These are phyloP conservation scores for Adrianichthys oophorus DNA, from an alignment of 2,797 vertebrate species.

Conservation along the genomic window DNA sequence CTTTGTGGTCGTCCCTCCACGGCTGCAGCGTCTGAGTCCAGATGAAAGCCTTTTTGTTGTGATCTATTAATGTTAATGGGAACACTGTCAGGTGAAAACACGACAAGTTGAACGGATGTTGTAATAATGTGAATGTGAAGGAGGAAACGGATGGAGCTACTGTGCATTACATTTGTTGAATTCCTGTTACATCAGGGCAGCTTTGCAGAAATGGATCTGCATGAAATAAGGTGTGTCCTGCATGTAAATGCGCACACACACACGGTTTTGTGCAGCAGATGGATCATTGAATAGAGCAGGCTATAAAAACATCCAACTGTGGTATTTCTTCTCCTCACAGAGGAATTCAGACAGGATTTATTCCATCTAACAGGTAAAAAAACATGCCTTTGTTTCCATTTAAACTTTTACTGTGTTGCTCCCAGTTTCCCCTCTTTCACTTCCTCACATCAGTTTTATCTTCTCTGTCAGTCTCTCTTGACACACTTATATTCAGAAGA, in stretches of 20 bases:
- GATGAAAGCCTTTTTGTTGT: conserved; percentile 21
- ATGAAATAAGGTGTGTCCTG: not conserved
- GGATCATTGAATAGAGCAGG: conserved; percentile 19
- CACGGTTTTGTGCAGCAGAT: conserved; percentile 12
- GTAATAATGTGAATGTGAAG: conserved; percentile 36
- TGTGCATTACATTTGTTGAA: conserved; percentile 27
- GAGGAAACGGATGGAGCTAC: conserved; percentile 2
- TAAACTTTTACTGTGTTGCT: conserved; percentile 16
- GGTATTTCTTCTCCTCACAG: conserved; percentile 22
- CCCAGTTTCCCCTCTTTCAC: too few species aligned
- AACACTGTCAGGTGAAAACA: conserved; percentile 24
- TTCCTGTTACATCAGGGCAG: conserved; percentile 25
- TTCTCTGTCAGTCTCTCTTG: too few species aligned
- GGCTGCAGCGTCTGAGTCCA: conserved; percentile 1
- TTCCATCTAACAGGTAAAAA: conserved; percentile 10
- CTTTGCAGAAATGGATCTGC: conserved; percentile 16
- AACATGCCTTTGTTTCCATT: conserved; percentile 14
- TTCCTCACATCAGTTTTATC: too few species aligned
- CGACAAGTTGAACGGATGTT: conserved; percentile 13
- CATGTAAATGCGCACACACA: not conserved
- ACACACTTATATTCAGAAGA: too few species aligned
- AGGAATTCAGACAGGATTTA: conserved; percentile 20
- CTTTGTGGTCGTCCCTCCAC: conserved; percentile 30
- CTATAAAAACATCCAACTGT: conserved; percentile 23
- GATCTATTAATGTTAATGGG: conserved; percentile 35